Evolutionary conservation across 2,888 invertebrate genomes (phyloP).

Genomic region (Heliconius ethilla): DNA sequence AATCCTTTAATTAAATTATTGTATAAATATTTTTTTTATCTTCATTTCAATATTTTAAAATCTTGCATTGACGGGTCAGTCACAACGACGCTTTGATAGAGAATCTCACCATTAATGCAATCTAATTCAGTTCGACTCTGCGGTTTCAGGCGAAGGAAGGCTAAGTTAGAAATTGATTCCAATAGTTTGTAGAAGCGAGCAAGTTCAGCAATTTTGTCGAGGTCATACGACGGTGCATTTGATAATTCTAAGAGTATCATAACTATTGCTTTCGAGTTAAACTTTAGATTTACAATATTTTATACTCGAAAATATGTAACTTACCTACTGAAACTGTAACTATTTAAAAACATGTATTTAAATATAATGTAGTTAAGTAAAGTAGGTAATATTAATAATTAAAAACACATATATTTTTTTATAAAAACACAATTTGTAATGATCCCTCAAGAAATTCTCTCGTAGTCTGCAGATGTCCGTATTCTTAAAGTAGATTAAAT

Average conservation of each 20-base stretch:
- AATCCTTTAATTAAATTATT: conserved; percentile 5
- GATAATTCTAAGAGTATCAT: conserved; percentile 37
- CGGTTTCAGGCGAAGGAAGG: conserved; percentile 48
- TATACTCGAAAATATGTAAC: neutral
- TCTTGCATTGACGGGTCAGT: conserved; percentile 18
- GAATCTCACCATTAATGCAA: conserved; percentile 49
- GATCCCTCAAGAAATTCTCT: conserved; percentile 41
- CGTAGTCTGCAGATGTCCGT: conserved; percentile 46
- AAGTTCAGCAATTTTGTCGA: conserved; percentile 47
- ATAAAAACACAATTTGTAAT: conserved; percentile 41
- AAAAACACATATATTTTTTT: neutral
- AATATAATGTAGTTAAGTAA: neutral
- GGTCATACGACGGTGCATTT: conserved; percentile 42
- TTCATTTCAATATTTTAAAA: neutral
- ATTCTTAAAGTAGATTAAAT: conserved; percentile 51
- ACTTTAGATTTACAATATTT: neutral
- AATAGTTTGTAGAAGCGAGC: conserved; percentile 47
- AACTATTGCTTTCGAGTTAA: conserved; percentile 17
- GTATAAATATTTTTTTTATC: neutral
- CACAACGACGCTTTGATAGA: conserved; percentile 40
- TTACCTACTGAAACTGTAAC: neutral
- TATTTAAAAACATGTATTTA: neutral
- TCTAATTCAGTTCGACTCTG: conserved; percentile 50
- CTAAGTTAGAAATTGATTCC: conserved; percentile 52
- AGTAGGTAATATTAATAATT: neutral